Percentiles rank a stretch among this genome's conserved stretches.
These are phyloP conservation scores for Enteromius fasciolatus DNA, from an alignment of 2,797 vertebrate genomes.

Conservation along the genomic window DNA sequence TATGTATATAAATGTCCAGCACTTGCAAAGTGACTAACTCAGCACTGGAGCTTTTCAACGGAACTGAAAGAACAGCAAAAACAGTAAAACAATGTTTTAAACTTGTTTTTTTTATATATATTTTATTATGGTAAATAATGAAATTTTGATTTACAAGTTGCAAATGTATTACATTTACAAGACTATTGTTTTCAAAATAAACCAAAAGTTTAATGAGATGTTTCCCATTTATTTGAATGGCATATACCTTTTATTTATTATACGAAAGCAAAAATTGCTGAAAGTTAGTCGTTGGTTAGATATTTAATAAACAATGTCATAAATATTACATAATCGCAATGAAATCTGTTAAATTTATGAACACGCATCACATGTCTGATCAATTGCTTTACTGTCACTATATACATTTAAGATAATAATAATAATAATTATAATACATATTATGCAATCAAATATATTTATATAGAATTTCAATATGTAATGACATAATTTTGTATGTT, in stretches of 20 bases:
- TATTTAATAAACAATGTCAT: background rate
- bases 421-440: background rate
- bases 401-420: background rate
- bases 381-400: background rate
- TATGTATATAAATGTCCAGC: slow-evolving; percentile 11
- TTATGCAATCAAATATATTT: background rate
- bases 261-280: background rate
- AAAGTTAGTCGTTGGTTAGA: background rate
- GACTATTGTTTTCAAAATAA: background rate
- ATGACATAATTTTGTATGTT: background rate
- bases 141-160: background rate
- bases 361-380: background rate
- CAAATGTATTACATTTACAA: background rate
- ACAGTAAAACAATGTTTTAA: background rate
- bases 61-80: background rate
- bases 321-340: background rate
- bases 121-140: background rate
- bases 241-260: background rate
- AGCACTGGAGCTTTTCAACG: background rate
- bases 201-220: background rate
- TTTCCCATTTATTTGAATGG: background rate
- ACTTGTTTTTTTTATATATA: background rate
- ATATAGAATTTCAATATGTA: background rate
- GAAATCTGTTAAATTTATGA: background rate
- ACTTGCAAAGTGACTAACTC: background rate